Conservation (phyloP, 2,113 vertebrate genomes). For the Stictonetta naevosa region DNA sequence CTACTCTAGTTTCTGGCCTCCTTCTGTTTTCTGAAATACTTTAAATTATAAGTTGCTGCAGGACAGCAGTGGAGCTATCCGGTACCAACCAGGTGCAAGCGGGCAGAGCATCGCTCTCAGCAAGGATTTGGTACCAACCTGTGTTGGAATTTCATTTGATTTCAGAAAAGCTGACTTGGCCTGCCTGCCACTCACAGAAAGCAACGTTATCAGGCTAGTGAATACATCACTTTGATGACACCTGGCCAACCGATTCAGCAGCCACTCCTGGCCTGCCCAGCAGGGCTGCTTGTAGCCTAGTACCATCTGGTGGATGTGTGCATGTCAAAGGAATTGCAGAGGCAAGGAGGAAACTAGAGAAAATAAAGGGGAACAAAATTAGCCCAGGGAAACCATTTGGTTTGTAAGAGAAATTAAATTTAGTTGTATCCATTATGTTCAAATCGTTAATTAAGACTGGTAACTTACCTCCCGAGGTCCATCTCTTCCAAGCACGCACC, state of each 20-base stretch:
- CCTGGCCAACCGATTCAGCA: not conserved
- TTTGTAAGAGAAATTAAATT: not conserved
- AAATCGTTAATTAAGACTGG: not conserved
- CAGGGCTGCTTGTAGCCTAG: conserved; percentile 49
- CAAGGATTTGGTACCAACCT: not conserved
- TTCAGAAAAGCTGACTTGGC: not conserved
- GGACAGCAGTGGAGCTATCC: not conserved
- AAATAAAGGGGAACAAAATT: not conserved
- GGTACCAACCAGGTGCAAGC: not conserved
- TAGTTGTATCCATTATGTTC: not conserved
- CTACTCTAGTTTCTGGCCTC: not conserved
- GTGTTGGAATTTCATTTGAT: not conserved
- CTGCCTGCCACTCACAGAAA: not conserved
- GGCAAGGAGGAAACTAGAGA: not conserved
- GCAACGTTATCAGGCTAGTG: not conserved
- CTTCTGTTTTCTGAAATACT: not conserved
- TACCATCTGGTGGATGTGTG: conserved; percentile 47
- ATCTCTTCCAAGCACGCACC: not conserved
- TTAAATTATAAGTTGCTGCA: not conserved
- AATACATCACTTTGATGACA: not conserved
- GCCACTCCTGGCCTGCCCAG: not conserved
- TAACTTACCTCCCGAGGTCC: not conserved
- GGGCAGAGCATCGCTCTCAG: not conserved
- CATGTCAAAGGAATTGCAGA: not conserved
- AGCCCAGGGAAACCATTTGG: not conserved